Conservation (phyloP, 2,888 invertebrate species). For the Andrena haemorrhoa region DNA sequence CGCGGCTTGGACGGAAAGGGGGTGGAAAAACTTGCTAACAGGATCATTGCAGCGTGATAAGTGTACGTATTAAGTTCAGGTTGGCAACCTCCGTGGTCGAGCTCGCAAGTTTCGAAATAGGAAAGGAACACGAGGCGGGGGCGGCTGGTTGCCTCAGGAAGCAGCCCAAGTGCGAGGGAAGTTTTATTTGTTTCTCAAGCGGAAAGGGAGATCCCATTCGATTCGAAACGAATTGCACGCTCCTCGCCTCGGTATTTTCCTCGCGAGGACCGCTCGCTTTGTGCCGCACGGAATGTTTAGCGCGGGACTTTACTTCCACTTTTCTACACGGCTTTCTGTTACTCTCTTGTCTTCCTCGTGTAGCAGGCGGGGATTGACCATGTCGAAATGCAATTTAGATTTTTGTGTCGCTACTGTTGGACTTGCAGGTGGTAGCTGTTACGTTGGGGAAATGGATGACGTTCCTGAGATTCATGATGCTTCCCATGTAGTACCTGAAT, state of each 20-base stretch:
- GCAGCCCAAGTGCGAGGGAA: conserved; percentile 60
- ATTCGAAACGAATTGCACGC: conserved; percentile 36
- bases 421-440: background rate
- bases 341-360: background rate
- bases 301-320: background rate
- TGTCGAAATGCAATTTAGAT: background rate
- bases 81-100: conserved; percentile 56
- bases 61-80: conserved; percentile 74
- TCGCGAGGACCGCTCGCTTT: conserved; percentile 10
- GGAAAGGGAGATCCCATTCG: conserved; percentile 40
- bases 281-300: background rate
- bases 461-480: too few relatives aligned
- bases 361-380: background rate
- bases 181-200: conserved; percentile 60
- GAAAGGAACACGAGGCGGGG: conserved; percentile 30
- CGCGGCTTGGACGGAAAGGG: background rate
- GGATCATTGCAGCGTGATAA: conserved; percentile 77
- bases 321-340: background rate
- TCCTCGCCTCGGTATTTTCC: conserved; percentile 8
- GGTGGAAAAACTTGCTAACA: conserved; percentile 71
- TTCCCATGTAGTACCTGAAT: too few relatives aligned
- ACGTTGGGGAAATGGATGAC: too few relatives aligned
- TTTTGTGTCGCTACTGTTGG: background rate
- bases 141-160: conserved; percentile 50
- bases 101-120: conserved; percentile 42